Evolutionary conservation across 2,113 vertebrate genomes (phyloP), one percentile per base, ranked within the genome.

Genomic region (Spilogale gracilis): DNA sequence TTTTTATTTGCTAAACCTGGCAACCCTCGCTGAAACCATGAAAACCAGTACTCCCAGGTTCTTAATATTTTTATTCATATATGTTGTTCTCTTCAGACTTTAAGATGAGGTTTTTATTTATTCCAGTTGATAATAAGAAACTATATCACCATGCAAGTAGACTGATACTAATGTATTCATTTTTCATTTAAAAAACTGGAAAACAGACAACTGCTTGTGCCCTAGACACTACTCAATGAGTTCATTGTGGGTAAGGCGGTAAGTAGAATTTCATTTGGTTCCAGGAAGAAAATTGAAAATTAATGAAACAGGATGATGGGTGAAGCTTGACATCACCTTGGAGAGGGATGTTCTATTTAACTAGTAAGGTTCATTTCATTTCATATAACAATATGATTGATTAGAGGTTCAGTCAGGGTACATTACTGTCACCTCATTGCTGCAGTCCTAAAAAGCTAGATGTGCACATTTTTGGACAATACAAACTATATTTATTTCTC

Each of bases 1-100:
- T 63, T 84, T 90, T 93, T 73, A 50, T 90, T 90, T 90, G 38
- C 32, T 86, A 93, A 87, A 80, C 90, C 23, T 91, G 50, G 38
- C n/a, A 93, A 73, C 17, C 50, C 43, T 81, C 74, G 14, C 50
- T 82, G 27, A 9, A 27, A 16, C 17, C n/a, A 61, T 74, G 27
- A 87, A 85, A 93, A 80, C 25, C 80, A 87, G 50, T 82, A 6
- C 23, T 94, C 32, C 50, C 4, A 56, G 18, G 2, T 60, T 2
- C n/a, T 45, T 76, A 95, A 89, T 63, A 12, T 81, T 86, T 63
- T 80, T 58, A 80, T 58, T 93, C 16, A 90, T 84, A 80, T 27
- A 69, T 23, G 8, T 69, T 93, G 16, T 80, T 93, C 38, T 82
- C 80, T 76, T 93, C 48, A 61, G 2, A 82, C 61, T 43, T 92